A percentile compares a stretch with the other conserved stretches of the same genome.
These are phyloP conservation scores for Mycalesis mineus DNA, from an alignment of 2,888 invertebrate genomes.

Conservation along the genomic window DNA sequence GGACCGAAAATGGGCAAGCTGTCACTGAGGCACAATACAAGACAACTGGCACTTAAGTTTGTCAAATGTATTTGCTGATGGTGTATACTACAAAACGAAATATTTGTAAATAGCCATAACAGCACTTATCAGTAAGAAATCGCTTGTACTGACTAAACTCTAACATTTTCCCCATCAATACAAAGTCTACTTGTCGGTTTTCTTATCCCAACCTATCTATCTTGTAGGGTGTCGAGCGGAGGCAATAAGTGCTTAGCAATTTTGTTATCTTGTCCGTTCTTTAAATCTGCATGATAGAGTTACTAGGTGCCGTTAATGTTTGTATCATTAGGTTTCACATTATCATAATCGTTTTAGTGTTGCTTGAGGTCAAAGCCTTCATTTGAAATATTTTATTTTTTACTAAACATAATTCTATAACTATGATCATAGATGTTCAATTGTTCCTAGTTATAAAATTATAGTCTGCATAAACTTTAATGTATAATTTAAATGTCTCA, in stretches of 20 bases:
- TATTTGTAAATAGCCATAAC: conserved; percentile 5
- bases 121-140: not conserved
- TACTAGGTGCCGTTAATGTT: not conserved
- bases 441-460: no score
- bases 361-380: no score
- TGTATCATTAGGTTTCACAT: not conserved
- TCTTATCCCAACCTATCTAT: conserved; percentile 4
- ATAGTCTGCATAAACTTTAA: no score
- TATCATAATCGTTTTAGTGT: not conserved
- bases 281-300: conserved; percentile 3
- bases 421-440: no score
- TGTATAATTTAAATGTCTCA: no score
- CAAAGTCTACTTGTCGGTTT: not conserved
- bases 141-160: not conserved
- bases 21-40: no score
- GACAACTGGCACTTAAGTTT: no score
- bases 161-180: conserved; percentile 2
- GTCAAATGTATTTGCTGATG: no score
- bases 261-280: conserved; percentile 1
- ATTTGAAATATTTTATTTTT: no score
- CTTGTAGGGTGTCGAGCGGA: not conserved
- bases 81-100: not conserved
- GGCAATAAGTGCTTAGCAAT: not conserved
- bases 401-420: no score
- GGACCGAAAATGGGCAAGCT: no score